Evolutionary conservation across 2,888 invertebrate genomes (phyloP).

Genomic region (Phyllotreta striolata): DNA sequence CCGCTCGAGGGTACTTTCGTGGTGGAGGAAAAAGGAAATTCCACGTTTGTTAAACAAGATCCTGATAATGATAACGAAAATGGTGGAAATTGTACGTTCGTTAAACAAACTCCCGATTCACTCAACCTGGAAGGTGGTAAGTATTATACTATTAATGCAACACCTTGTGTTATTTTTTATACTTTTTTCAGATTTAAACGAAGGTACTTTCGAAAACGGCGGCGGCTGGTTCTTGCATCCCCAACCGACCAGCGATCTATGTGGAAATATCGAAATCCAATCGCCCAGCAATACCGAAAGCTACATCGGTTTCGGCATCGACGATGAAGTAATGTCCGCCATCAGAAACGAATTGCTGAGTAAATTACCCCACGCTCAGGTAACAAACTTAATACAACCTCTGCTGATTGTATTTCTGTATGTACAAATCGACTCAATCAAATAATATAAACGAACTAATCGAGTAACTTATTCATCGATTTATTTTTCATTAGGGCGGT

Average conservation of each 20-base stretch:
- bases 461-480: background rate
- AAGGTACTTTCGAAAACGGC: slow-evolving; percentile 50
- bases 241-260: slow-evolving; percentile 53
- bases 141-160: no score
- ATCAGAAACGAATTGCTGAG: slow-evolving; percentile 74
- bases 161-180: background rate
- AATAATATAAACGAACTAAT: no score
- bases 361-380: slow-evolving; percentile 75
- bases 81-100: slow-evolving; percentile 11
- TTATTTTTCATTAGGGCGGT: slow-evolving; percentile 46
- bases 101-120: slow-evolving; percentile 1
- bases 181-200: slow-evolving; percentile 21
- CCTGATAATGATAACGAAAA: slow-evolving; percentile 9
- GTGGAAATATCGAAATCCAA: slow-evolving; percentile 51
- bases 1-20: slow-evolving; percentile 5
- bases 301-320: slow-evolving; percentile 68
- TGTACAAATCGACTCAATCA: background rate
- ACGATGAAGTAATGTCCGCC: slow-evolving; percentile 76
- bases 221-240: slow-evolving; percentile 63
- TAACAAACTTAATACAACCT: slow-evolving; percentile 48
- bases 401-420: background rate
- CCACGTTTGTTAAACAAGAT: slow-evolving; percentile 28
- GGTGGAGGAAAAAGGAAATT: slow-evolving; percentile 25
- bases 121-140: background rate
- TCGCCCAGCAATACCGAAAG: slow-evolving; percentile 44